These are phyloP conservation scores for Cynodonichthys magdalenae DNA, from an alignment of 2,797 vertebrate genomes.

Conservation along the genomic window DNA sequence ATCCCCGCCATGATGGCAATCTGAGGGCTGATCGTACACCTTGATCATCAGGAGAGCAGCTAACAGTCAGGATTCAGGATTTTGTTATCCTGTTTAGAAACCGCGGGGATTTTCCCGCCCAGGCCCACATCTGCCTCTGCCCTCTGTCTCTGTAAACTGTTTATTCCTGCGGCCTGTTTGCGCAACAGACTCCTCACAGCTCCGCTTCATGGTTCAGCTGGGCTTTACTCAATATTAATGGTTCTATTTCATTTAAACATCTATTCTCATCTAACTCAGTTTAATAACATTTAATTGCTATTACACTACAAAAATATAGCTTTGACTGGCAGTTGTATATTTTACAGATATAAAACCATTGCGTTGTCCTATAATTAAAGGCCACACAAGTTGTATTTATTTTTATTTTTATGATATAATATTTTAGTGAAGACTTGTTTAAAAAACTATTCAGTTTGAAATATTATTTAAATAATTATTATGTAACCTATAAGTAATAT, in stretches of 20 bases:
- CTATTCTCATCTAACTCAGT: background rate
- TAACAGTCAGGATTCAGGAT: slow-evolving; percentile 6
- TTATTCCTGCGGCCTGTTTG: slow-evolving; percentile 26
- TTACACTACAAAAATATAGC: too few relatives aligned
- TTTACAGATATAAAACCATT: too few relatives aligned
- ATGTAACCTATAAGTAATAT: background rate
- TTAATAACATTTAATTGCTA: background rate
- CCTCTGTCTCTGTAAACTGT: slow-evolving; percentile 21
- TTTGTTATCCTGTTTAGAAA: slow-evolving; percentile 16
- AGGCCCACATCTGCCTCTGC: slow-evolving; percentile 15
- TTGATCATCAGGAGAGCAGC: slow-evolving; percentile 48
- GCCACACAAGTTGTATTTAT: too few relatives aligned
- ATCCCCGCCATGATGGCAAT: slow-evolving; percentile 57
- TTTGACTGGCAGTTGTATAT: too few relatives aligned
- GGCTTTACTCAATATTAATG: background rate
- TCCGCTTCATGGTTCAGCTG: slow-evolving; percentile 1
- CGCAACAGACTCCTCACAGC: background rate
- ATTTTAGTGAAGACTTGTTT: too few relatives aligned
- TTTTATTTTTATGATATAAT: too few relatives aligned
- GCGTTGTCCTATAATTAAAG: too few relatives aligned
- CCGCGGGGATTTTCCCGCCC: slow-evolving; percentile 13
- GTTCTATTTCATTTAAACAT: background rate
- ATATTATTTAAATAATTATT: too few relatives aligned
- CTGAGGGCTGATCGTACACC: slow-evolving; percentile 40
- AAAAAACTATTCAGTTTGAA: too few relatives aligned